Conservation (phyloP, 1,140 invertebrate genomes). For the Macrobrachium rosenbergii region DNA sequence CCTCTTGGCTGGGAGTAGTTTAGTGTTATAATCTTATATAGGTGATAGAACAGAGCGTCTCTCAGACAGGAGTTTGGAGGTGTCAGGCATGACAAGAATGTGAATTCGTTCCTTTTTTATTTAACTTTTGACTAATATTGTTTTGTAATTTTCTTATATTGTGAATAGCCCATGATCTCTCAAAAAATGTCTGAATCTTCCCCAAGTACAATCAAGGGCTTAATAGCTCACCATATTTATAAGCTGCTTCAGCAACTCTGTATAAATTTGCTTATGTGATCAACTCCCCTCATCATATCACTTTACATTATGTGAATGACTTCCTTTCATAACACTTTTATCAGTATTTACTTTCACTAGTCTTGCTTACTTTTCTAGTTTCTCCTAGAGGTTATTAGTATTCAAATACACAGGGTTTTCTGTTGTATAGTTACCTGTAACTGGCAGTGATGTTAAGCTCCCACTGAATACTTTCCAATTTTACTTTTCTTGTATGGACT, state of each 20-base stretch:
- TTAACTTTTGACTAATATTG: neutral
- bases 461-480: slow-evolving; percentile 18
- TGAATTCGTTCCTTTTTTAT: neutral
- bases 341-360: slow-evolving; percentile 58
- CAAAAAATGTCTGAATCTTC: slow-evolving; percentile 49
- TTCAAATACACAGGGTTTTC: slow-evolving; percentile 4
- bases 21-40: slow-evolving; percentile 59
- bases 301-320: slow-evolving; percentile 3
- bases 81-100: slow-evolving; percentile 56
- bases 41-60: slow-evolving; percentile 55
- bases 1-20: slow-evolving; percentile 61
- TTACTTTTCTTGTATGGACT: neutral
- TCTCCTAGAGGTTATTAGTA: neutral
- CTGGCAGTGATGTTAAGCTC: too few relatives aligned
- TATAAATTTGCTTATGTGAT: slow-evolving; percentile 28
- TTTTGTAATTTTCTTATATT: slow-evolving; percentile 4
- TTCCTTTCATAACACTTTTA: slow-evolving; percentile 9
- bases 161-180: slow-evolving; percentile 42
- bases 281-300: slow-evolving; percentile 41
- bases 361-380: slow-evolving; percentile 34
- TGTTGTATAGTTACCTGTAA: neutral
- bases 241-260: slow-evolving; percentile 45
- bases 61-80: slow-evolving; percentile 32
- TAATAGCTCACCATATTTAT: slow-evolving; percentile 51
- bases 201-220: slow-evolving; percentile 61